Evolutionary conservation across 1,140 invertebrate species (phyloP).

Genomic region (Teleopsis dalmanni): DNA sequence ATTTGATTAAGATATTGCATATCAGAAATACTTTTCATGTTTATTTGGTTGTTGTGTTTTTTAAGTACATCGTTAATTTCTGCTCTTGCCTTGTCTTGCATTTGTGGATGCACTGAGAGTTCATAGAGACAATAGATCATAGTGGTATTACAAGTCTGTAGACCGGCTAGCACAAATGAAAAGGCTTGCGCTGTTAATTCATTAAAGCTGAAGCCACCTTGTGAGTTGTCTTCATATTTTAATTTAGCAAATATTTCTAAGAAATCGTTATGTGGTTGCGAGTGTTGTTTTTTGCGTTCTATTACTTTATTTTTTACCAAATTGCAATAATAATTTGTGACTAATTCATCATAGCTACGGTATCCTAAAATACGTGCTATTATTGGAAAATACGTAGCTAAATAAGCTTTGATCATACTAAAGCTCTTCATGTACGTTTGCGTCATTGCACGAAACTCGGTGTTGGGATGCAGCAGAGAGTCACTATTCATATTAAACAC

Average conservation of each 20-base stretch:
- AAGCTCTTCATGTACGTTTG: slow-evolving; percentile 23
- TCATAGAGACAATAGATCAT: slow-evolving; percentile 52
- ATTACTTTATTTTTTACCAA: slow-evolving; percentile 19
- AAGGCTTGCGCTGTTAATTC: slow-evolving; percentile 37
- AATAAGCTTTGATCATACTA: slow-evolving; percentile 23
- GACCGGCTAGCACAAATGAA: slow-evolving; percentile 45
- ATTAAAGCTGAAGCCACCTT: slow-evolving; percentile 10
- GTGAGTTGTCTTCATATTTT: slow-evolving; percentile 40
- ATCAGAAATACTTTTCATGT: neutral
- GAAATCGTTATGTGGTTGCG: slow-evolving; percentile 9
- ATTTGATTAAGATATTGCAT: neutral
- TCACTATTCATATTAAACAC: slow-evolving; percentile 20
- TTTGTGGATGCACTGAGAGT: slow-evolving; percentile 52
- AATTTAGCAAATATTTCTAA: slow-evolving; percentile 45
- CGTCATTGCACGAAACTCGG: slow-evolving; percentile 37
- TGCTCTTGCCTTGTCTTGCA: slow-evolving; percentile 51
- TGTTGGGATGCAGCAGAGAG: slow-evolving; percentile 42
- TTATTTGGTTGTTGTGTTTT: neutral
- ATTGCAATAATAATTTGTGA: slow-evolving; percentile 25
- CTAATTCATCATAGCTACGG: slow-evolving; percentile 18
- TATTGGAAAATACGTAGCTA: slow-evolving; percentile 26
- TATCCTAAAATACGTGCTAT: slow-evolving; percentile 25
- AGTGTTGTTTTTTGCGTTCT: slow-evolving; percentile 18
- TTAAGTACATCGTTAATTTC: slow-evolving; percentile 49
- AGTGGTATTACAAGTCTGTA: slow-evolving; percentile 48